Evolutionary conservation across 2,888 invertebrate genomes (phyloP).

Genomic region (Alloscopus bannaensis): DNA sequence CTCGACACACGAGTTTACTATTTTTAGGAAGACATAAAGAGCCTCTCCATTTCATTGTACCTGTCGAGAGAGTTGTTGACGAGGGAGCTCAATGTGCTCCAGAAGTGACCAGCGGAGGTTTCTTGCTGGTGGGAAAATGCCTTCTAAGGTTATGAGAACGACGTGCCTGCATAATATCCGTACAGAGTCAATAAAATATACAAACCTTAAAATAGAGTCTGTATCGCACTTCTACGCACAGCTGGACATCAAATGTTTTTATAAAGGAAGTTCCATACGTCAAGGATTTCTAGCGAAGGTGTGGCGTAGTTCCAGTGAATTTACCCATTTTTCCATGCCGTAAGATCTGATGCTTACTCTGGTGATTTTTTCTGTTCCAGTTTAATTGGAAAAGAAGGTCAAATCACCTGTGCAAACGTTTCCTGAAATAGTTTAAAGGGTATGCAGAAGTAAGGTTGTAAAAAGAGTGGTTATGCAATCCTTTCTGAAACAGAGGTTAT

Average conservation of each 20-base stretch:
- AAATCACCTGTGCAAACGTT: conserved; percentile 37
- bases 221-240: conserved; percentile 50
- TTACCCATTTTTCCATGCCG: conserved; percentile 29
- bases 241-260: conserved; percentile 57
- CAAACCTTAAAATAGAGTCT: conserved; percentile 27
- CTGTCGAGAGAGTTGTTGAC: conserved; percentile 40
- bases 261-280: conserved; percentile 28
- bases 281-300: conserved; percentile 49
- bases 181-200: neutral
- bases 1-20: conserved; percentile 44
- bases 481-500: neutral
- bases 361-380: conserved; percentile 46
- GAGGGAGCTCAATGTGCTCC: conserved; percentile 3
- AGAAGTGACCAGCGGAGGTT: conserved; percentile 60
- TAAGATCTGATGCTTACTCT: conserved; percentile 24
- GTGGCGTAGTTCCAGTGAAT: conserved; percentile 29
- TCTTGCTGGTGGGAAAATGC: conserved; percentile 59
- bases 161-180: conserved; percentile 22
- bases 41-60: conserved; percentile 40
- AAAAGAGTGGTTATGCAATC: neutral
- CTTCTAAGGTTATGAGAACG: conserved; percentile 43
- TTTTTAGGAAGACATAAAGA: conserved; percentile 60
- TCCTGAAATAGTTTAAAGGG: neutral
- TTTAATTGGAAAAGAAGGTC: conserved; percentile 59
- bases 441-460: neutral